Percentiles rank a stretch among this genome's conserved stretches.
Conservation (phyloP, 2,888 invertebrate genomes). For the Scelioninae gen. 1 region DNA sequence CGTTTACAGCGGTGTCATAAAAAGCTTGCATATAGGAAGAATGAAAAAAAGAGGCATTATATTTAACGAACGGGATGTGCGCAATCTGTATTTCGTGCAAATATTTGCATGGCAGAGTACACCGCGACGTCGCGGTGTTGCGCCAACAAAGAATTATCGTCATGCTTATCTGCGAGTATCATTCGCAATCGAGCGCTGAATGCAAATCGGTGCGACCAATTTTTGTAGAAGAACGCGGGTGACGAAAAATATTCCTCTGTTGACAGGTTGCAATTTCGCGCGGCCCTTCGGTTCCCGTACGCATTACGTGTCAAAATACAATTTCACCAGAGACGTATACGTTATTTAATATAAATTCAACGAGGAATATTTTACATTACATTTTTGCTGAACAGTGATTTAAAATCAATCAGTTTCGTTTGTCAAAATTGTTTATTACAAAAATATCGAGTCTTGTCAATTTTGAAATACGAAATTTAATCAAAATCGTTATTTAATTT, state of each 20-base stretch:
- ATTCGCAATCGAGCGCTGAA: conserved; percentile 41
- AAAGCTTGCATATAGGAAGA: too few species aligned
- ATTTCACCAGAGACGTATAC: too few species aligned
- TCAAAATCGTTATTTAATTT: too few species aligned
- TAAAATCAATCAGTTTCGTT: too few species aligned
- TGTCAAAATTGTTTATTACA: too few species aligned
- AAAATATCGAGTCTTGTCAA: too few species aligned
- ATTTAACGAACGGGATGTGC: conserved; percentile 44
- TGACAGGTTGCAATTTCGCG: conserved; percentile 45
- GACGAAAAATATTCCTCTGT: conserved; percentile 36
- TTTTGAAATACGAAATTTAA: too few species aligned
- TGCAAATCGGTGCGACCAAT: conserved; percentile 38
- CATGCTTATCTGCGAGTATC: conserved; percentile 53
- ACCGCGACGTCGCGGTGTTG: conserved; percentile 42
- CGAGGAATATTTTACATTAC: too few species aligned
- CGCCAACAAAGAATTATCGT: conserved; percentile 61
- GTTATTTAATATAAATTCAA: too few species aligned
- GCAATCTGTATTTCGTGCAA: conserved; percentile 63
- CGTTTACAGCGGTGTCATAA: too few species aligned
- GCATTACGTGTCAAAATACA: background rate
- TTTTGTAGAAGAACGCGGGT: conserved; percentile 24
- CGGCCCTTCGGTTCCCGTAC: too few species aligned
- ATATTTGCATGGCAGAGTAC: conserved; percentile 55
- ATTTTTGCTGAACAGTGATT: too few species aligned
- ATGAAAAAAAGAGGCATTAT: conserved; percentile 12